phyloP scores from a whole-genome alignment of 2,888 invertebrate species.

The Heliothis peltigera region DNA sequence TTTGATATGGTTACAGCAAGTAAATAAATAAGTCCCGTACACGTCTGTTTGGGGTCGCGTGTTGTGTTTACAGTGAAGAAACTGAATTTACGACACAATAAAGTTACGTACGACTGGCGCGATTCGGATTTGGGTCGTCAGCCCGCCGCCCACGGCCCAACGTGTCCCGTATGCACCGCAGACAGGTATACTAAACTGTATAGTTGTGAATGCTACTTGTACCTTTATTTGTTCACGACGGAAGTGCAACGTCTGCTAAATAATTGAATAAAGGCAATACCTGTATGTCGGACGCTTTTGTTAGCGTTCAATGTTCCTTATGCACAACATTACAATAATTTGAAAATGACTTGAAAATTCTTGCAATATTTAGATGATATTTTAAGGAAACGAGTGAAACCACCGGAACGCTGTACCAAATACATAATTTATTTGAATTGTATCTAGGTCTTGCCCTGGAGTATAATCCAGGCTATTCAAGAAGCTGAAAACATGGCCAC shows the following conservation, averaged over 20 bases:
- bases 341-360: no score
- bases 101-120: slow-evolving; percentile 69
- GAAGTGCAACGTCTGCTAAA: slow-evolving; percentile 37
- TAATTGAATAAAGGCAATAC: slow-evolving; percentile 31
- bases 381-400: background rate
- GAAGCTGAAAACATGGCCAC: slow-evolving; percentile 42
- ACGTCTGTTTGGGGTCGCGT: slow-evolving; percentile 68
- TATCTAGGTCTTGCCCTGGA: slow-evolving; percentile 30
- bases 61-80: slow-evolving; percentile 70
- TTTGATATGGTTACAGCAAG: slow-evolving; percentile 52
- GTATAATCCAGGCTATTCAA: slow-evolving; percentile 30
- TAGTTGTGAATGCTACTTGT: slow-evolving; percentile 39
- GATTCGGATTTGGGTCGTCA: slow-evolving; percentile 56
- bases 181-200: slow-evolving; percentile 55
- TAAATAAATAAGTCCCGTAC: slow-evolving; percentile 58
- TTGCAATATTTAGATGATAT: background rate
- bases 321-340: background rate
- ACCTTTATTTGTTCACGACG: slow-evolving; percentile 41
- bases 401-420: slow-evolving; percentile 5
- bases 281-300: background rate
- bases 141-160: slow-evolving; percentile 53
- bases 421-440: slow-evolving; percentile 22
- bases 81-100: slow-evolving; percentile 80
- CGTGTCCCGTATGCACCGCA: slow-evolving; percentile 50
- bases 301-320: background rate